Base-by-base conservation (phyloP, 2,113 vertebrate species). In the Chauna torquata region DNA sequence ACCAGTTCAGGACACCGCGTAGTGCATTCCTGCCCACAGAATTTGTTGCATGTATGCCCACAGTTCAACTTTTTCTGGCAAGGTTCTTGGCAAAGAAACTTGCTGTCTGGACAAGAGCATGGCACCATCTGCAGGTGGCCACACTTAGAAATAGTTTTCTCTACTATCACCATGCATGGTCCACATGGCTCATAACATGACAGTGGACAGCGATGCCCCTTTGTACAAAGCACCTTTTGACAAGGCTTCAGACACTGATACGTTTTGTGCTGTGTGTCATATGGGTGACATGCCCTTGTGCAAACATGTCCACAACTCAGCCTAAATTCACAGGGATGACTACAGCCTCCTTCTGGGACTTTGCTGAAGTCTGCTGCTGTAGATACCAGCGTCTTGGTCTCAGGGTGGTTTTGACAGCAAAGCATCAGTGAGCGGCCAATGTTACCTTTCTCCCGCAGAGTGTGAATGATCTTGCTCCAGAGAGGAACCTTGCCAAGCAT, bases 341-440 rank as follows among this genome's bases (percentile, higher is more conserved):
- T 98, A 92, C 99, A 99, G 77, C 99, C 99, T 81, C 99, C 99
- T 92, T 99, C 99, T 0, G 99, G 99, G 11, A 99, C 99, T 61
- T 97, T 96, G 22, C 86, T 90, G 94, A 99, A 99, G 92, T 99
- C 99, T 4, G 97, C 88, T 18, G 97, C 98, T 80, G 85, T 96
- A 38, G 98, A 98, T 22, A 98, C 99, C 24, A 64, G 52, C 16
- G 98, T 97, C 59, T 95, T 94, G 19, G 97, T 99, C 15, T 98
- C 92, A 2, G 99, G 99, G 95, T 99, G 99, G 97, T 99, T 99
- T 95, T 99, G 99, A 96, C 99, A 99, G 94, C 98, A 98, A 30
- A 99, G 97, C 55, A 92, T 98, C 76, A 99, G 96, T 2, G 98
- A 91, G 1, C 0, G 45, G 23, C 99, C 99, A 30, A 99, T 97